Evolutionary conservation across 2,888 invertebrate genomes (phyloP).

Genomic region (Platynereis dumerilii): DNA sequence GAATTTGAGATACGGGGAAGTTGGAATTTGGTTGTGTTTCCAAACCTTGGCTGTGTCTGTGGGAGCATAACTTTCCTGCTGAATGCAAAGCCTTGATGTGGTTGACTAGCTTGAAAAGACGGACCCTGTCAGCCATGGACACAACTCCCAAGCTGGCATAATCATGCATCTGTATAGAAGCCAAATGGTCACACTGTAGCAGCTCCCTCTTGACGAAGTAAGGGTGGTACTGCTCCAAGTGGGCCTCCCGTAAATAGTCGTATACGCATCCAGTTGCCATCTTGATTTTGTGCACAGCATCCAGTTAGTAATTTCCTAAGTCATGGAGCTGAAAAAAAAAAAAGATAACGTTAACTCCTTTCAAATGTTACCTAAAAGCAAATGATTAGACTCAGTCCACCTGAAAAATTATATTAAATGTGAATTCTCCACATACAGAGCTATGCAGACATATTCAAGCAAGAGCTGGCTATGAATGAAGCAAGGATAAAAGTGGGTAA

Average conservation of each 20-base stretch:
- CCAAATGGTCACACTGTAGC: slow-evolving; percentile 51
- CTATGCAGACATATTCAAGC: no score
- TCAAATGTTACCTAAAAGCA: no score
- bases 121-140: slow-evolving; percentile 49
- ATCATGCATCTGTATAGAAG: slow-evolving; percentile 52
- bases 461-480: no score
- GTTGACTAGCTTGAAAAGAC: slow-evolving; percentile 55
- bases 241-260: slow-evolving; percentile 50
- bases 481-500: no score
- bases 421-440: no score
- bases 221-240: slow-evolving; percentile 56
- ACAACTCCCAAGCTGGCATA: slow-evolving; percentile 52
- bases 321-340: no score
- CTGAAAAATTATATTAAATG: no score
- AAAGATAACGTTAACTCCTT: no score
- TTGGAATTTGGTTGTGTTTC: not conserved
- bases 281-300: no score
- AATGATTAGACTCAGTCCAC: no score
- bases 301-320: no score
- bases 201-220: slow-evolving; percentile 55
- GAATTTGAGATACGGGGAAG: not conserved
- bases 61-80: slow-evolving; percentile 31
- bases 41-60: slow-evolving; percentile 3
- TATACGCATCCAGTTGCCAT: slow-evolving; percentile 29
- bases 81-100: slow-evolving; percentile 56